These are phyloP conservation scores for Spermophilus dauricus DNA, from an alignment of 2,113 vertebrate species.

Conservation along the genomic window DNA sequence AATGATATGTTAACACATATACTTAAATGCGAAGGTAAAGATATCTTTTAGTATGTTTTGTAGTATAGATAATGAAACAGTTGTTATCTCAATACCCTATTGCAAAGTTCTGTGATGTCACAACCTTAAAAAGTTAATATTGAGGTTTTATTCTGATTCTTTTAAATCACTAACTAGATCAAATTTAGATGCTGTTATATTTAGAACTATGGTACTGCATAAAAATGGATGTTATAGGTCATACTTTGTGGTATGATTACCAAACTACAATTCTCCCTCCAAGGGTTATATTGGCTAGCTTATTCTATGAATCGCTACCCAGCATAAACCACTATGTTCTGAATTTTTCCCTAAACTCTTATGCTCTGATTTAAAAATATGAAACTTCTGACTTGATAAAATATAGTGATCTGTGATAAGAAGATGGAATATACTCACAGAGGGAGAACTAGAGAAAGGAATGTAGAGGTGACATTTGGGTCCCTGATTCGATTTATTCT, in stretches of 20 bases:
- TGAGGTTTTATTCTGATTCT: neutral
- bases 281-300: neutral
- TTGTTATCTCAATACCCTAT: neutral
- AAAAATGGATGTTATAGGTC: neutral
- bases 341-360: slow-evolving; percentile 9
- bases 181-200: neutral
- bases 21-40: slow-evolving; percentile 40
- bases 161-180: slow-evolving; percentile 32
- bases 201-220: slow-evolving; percentile 37
- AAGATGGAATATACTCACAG: neutral
- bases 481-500: neutral
- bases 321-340: slow-evolving; percentile 14
- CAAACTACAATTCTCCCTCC: neutral
- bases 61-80: neutral
- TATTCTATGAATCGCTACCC: neutral
- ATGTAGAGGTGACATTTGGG: neutral
- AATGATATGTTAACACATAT: neutral
- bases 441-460: neutral
- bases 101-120: slow-evolving; percentile 36
- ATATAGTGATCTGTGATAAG: slow-evolving; percentile 9
- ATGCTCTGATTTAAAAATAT: neutral
- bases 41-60: slow-evolving; percentile 45
- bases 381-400: slow-evolving; percentile 38
- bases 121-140: slow-evolving; percentile 15
- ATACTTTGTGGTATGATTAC: neutral